These are phyloP conservation scores for Drosophila nigricruria DNA, from an alignment of 2,888 invertebrate species.

Conservation along the genomic window DNA sequence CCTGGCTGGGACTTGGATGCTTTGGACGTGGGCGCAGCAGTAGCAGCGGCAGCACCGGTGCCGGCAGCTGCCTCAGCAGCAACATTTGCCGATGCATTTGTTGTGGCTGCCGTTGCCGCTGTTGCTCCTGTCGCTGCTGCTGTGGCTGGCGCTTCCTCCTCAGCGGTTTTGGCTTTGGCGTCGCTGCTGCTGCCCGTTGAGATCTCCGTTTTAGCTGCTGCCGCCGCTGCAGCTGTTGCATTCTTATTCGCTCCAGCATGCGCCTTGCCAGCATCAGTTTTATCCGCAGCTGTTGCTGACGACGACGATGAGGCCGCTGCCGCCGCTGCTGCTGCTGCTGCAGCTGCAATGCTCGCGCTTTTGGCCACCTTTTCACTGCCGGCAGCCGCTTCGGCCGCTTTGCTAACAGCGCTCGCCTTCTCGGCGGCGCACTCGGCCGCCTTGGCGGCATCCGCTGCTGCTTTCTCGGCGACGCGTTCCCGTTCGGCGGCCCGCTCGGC, in stretches of 20 bases:
- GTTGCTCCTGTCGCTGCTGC: slow-evolving; percentile 27
- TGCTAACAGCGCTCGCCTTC: slow-evolving; percentile 70
- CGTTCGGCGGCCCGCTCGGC: slow-evolving; percentile 76
- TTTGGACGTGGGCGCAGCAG: slow-evolving; percentile 42
- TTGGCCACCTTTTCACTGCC: slow-evolving; percentile 69
- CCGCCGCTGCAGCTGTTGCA: slow-evolving; percentile 30
- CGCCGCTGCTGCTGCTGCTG: slow-evolving; percentile 47
- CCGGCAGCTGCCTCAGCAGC: slow-evolving; percentile 77
- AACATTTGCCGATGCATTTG: neutral
- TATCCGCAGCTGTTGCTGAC: slow-evolving; percentile 43
- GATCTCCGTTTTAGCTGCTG: slow-evolving; percentile 57
- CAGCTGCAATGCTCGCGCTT: slow-evolving; percentile 43
- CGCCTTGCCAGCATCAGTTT: slow-evolving; percentile 9
- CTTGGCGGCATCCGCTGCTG: slow-evolving; percentile 76
- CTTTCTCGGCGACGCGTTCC: slow-evolving; percentile 78
- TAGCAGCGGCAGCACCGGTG: slow-evolving; percentile 43
- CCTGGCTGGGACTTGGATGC: slow-evolving; percentile 27
- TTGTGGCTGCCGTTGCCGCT: slow-evolving; percentile 15
- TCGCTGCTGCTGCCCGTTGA: slow-evolving; percentile 54
- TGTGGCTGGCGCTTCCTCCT: slow-evolving; percentile 44
- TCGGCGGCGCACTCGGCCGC: slow-evolving; percentile 73
- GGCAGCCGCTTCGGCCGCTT: slow-evolving; percentile 78
- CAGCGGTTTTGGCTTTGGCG: slow-evolving; percentile 50
- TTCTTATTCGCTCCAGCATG: slow-evolving; percentile 2
- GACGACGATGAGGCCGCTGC: slow-evolving; percentile 39